Conservation (phyloP, 2,797 vertebrate species). For the Spondyliosoma cantharus region DNA sequence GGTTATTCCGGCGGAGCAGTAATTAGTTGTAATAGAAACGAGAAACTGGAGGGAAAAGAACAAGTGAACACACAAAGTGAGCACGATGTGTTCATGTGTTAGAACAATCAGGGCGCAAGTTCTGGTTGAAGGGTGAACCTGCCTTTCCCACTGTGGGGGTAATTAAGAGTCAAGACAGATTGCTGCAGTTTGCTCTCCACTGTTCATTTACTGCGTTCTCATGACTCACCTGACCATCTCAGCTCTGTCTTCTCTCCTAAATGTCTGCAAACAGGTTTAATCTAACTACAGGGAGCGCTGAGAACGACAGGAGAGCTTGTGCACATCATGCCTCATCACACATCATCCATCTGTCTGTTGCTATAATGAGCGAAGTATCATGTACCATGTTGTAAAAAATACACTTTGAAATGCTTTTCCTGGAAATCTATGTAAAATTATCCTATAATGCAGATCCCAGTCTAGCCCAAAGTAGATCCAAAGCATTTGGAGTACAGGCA, state of each 20-base stretch:
- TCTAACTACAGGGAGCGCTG: constrained; percentile 31
- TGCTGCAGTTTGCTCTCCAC: constrained; percentile 46
- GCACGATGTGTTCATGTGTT: constrained; percentile 47
- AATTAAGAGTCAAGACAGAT: constrained; percentile 62
- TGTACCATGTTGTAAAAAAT: constrained; percentile 20
- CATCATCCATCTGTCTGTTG: constrained; percentile 33
- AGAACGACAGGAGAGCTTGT: constrained; percentile 16
- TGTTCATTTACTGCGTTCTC: constrained; percentile 51
- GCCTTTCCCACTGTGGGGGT: constrained; percentile 46
- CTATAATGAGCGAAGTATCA: constrained; percentile 5
- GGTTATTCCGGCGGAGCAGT: constrained; percentile 61
- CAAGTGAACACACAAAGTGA: constrained; percentile 11
- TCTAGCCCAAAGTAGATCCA: no score
- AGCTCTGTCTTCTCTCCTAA: constrained; percentile 28
- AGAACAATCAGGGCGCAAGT: constrained; percentile 37
- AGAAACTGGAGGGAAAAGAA: constrained; percentile 37
- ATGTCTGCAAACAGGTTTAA: constrained; percentile 23
- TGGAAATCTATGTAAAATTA: no score
- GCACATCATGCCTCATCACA: constrained; percentile 8
- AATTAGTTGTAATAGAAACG: constrained; percentile 63
- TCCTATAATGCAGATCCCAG: no score
- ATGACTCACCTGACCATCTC: constrained; percentile 48
- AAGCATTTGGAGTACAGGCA: no score
- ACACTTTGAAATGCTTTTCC: constrained; percentile 19
- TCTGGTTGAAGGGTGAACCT: constrained; percentile 46